Percentiles rank a stretch among this genome's conserved stretches.
Evolutionary conservation across 2,113 vertebrate genomes (phyloP).

Genomic region (Anseranas semipalmata): DNA sequence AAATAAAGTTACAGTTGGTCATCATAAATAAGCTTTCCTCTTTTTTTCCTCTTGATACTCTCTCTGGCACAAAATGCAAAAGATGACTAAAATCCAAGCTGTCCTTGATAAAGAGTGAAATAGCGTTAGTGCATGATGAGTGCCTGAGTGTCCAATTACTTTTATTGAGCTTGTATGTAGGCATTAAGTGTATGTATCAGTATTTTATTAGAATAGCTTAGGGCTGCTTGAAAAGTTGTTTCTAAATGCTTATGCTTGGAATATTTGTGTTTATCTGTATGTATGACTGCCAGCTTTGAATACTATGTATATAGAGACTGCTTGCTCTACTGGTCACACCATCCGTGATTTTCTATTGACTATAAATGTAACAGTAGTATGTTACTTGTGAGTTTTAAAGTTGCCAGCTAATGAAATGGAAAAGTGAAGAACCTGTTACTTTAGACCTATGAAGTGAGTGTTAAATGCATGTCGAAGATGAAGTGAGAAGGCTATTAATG

Average conservation of each 20-base stretch:
- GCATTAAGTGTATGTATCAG: background rate
- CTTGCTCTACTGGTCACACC: fast-evolving
- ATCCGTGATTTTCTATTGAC: background rate
- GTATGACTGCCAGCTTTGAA: fast-evolving
- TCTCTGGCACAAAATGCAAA: background rate
- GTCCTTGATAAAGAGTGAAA: background rate
- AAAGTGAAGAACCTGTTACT: background rate
- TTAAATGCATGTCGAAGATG: background rate
- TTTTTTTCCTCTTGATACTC: background rate
- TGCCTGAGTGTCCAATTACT: background rate
- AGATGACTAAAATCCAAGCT: background rate
- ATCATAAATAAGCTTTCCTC: background rate
- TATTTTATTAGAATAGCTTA: background rate
- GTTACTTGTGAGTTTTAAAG: background rate
- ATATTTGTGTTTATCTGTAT: background rate
- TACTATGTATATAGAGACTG: fast-evolving
- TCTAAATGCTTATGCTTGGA: background rate
- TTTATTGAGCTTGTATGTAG: background rate
- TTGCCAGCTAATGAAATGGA: background rate
- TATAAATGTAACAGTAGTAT: fast-evolving
- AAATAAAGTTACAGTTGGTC: background rate
- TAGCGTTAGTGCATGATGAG: background rate
- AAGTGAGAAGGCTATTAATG: background rate
- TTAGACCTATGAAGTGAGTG: background rate
- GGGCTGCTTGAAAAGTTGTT: background rate